phyloP scores from a whole-genome alignment of 2,888 invertebrate genomes.

The Polyommatus iphigenia region DNA sequence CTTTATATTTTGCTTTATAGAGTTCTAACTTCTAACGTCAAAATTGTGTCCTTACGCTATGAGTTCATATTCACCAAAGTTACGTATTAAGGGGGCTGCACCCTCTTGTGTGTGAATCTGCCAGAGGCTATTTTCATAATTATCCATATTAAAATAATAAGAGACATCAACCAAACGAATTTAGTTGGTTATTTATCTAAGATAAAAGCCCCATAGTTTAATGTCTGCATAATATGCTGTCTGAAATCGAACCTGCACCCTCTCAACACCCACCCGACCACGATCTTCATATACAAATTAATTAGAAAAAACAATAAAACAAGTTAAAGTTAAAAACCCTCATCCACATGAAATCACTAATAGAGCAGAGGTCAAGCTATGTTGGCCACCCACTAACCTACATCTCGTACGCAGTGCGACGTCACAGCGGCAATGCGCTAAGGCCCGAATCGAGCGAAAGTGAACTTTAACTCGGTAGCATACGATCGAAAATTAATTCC shows the following conservation, averaged over 20 bases:
- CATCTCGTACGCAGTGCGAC: slow-evolving; percentile 51
- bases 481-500: slow-evolving; percentile 19
- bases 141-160: too few relatives aligned
- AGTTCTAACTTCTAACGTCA: too few relatives aligned
- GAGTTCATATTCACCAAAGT: too few relatives aligned
- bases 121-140: too few relatives aligned
- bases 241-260: not conserved
- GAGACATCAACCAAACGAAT: too few relatives aligned
- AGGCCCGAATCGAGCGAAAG: slow-evolving; percentile 37
- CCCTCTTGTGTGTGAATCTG: too few relatives aligned
- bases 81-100: too few relatives aligned
- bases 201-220: not conserved
- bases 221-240: not conserved
- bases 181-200: too few relatives aligned
- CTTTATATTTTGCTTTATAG: too few relatives aligned
- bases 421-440: slow-evolving; percentile 54
- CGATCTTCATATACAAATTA: slow-evolving; percentile 7
- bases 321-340: slow-evolving; percentile 28
- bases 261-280: not conserved
- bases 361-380: slow-evolving; percentile 38
- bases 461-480: not conserved
- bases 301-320: slow-evolving; percentile 26
- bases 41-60: too few relatives aligned
- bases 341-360: slow-evolving; percentile 27
- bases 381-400: slow-evolving; percentile 49